These are phyloP conservation scores for Chlorocebus sabaeus DNA, from an alignment of 2,113 vertebrate genomes.

Conservation along the genomic window DNA sequence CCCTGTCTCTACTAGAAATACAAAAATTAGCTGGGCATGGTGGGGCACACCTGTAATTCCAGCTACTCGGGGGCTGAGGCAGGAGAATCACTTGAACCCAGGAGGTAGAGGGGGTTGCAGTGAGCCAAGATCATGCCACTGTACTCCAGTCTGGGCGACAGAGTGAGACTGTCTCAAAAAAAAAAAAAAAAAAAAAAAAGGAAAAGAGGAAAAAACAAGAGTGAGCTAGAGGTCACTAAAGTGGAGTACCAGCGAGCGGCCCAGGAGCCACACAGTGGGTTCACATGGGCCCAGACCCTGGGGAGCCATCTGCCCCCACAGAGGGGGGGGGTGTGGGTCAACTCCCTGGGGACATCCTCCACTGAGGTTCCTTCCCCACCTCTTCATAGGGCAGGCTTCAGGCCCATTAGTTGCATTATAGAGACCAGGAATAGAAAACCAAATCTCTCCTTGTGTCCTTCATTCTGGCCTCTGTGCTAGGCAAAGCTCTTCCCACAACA, in stretches of 20 bases:
- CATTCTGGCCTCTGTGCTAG: neutral
- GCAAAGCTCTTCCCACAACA: neutral
- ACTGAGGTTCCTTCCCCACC: neutral
- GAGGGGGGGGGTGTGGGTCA: accelerated
- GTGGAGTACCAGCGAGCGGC: neutral
- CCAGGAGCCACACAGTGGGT: neutral
- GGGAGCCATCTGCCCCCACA: neutral
- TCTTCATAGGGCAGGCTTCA: neutral
- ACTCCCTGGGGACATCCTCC: neutral
- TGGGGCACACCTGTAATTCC: no score
- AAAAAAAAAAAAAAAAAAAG: no score
- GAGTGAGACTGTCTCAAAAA: no score
- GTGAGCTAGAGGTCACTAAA: neutral
- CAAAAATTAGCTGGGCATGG: no score
- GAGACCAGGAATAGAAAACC: neutral
- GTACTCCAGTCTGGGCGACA: no score
- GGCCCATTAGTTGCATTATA: neutral
- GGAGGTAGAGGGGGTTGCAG: no score
- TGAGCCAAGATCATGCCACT: no score
- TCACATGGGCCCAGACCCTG: neutral
- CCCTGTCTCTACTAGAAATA: no score
- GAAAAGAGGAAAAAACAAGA: no score
- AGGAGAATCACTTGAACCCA: no score
- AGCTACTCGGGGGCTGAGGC: no score
- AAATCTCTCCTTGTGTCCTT: neutral